Percentiles rank a stretch among this genome's conserved stretches.
Conservation (phyloP, 2,888 invertebrate genomes). For the Byasa hedistus region DNA sequence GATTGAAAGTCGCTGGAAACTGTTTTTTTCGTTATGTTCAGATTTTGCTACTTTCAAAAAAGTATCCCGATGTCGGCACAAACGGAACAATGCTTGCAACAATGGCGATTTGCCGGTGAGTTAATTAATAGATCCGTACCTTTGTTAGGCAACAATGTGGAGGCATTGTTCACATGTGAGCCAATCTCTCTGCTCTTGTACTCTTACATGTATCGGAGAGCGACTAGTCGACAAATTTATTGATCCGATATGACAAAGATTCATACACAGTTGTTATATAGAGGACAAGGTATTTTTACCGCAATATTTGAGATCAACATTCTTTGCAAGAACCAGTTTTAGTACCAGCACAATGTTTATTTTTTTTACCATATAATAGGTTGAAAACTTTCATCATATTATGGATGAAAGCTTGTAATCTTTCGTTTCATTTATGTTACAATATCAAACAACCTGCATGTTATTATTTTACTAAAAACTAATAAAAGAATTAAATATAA, state of each 20-base stretch:
- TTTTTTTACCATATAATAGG: no score
- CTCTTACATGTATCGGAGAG: neutral
- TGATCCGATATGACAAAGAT: slow-evolving; percentile 12
- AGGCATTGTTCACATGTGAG: slow-evolving; percentile 25
- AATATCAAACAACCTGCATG: no score
- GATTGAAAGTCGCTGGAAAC: neutral
- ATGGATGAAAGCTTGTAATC: no score
- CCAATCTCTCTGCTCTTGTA: slow-evolving; percentile 8
- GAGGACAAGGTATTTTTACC: neutral
- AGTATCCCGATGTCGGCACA: neutral
- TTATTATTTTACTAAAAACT: no score
- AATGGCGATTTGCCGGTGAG: slow-evolving; percentile 48
- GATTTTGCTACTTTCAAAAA: slow-evolving; percentile 11
- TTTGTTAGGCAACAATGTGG: slow-evolving; percentile 53
- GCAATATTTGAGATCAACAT: no score
- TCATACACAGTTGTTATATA: neutral
- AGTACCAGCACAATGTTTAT: no score
- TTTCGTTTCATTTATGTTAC: no score
- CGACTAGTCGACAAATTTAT: slow-evolving; percentile 8
- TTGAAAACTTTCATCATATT: no score
- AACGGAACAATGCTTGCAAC: slow-evolving; percentile 23
- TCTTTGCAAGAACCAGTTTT: no score
- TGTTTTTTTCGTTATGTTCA: neutral
- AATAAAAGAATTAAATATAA: no score
- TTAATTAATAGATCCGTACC: slow-evolving; percentile 60